Base-by-base conservation (phyloP, 1,140 invertebrate genomes). In the Aphis gossypii region DNA sequence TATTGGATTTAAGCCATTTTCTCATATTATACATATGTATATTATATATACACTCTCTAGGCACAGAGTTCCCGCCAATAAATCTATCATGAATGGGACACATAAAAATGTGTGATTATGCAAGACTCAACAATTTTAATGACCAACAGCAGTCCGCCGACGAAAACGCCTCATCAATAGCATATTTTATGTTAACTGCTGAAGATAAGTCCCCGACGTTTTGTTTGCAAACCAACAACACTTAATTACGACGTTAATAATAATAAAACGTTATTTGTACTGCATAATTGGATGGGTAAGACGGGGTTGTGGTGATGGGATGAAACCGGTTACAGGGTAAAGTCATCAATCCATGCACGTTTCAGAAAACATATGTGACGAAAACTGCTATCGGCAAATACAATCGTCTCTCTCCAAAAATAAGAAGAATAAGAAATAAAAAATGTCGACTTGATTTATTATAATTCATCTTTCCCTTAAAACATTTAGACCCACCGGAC, bases 371-470 rank as follows among this genome's bases (percentile, higher is more conserved):
- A 38, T 25, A 83, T 82, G 91, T 92, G 91, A 92, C 91, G 46
- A 92, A 92, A 92, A 92, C 46, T 44, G 35, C 21, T 92, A 92
- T 92, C 91, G 18, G 18, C 44, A 44, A 83, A 48, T 82, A 92
- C n/a, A 2, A 84, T 92, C 91, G 21, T 38, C 88, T 54, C 30
- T 41, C 87, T 35, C 46, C 30, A 7, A n/a, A 54, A 46, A 20
- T 41, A 46, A 48, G 18, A 76, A 76, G 4, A 18, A n/a, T 76
- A 76, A n/a, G 46, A 88, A 21, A 35, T 6, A 83, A 48, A 92
- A 92, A 92, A 82, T 46, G 44, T 83, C 25, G 25, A 8, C 91
- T 38, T 92, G 91, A 92, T 92, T 92, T 92, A 92, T 92, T 83
- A 46, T 35, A 35, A 92, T 92, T 92, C 21, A 38, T 92, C 51